Evolutionary conservation across 1,140 invertebrate genomes (phyloP).

Genomic region (Argopecten irradians): DNA sequence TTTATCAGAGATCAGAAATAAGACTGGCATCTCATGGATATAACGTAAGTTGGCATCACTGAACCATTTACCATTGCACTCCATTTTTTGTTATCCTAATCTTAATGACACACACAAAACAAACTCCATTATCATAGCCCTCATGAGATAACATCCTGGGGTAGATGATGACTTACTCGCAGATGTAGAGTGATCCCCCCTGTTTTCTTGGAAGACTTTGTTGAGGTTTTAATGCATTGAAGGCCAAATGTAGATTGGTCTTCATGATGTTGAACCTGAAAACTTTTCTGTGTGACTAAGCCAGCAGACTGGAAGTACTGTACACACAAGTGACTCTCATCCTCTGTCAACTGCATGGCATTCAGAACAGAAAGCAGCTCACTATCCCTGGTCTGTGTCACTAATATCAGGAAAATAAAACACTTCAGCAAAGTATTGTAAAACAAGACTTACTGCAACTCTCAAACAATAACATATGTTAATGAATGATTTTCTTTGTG

Average conservation of each 20-base stretch:
- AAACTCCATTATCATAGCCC: too few species aligned
- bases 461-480: too few species aligned
- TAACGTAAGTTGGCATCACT: too few species aligned
- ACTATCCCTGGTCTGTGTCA: background rate
- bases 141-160: too few species aligned
- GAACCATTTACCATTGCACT: too few species aligned
- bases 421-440: too few species aligned
- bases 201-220: background rate
- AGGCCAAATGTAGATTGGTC: background rate
- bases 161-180: background rate
- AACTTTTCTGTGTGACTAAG: background rate
- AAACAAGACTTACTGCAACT: too few species aligned
- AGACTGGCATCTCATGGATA: too few species aligned
- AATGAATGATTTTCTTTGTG: too few species aligned
- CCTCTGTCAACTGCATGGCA: background rate
- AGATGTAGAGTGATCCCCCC: background rate
- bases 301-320: background rate
- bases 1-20: too few species aligned
- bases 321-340: constrained; percentile 27
- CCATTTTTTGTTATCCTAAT: too few species aligned
- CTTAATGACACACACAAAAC: too few species aligned
- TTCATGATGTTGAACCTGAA: background rate
- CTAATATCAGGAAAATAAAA: background rate
- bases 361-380: background rate
- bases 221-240: background rate